These are phyloP conservation scores for Enteromius afrohamiltoni DNA, from an alignment of 2,797 vertebrate genomes.

Conservation along the genomic window DNA sequence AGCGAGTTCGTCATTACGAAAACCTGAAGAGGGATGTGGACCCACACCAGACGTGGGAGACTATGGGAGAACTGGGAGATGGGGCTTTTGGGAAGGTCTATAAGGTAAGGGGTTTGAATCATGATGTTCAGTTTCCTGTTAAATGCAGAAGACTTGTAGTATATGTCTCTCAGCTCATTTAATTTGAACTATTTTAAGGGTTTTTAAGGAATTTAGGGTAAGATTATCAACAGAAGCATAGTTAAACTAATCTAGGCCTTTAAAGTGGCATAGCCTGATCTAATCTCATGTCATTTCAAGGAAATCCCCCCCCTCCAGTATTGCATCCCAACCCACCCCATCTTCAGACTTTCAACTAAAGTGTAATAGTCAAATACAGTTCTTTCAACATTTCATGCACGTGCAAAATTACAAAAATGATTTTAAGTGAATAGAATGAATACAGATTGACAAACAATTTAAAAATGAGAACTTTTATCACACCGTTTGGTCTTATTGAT, in stretches of 20 bases:
- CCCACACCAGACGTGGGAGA: constrained; percentile 63
- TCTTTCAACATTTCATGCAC: background rate
- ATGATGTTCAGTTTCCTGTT: background rate
- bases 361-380: no score
- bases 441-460: background rate
- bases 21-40: constrained; percentile 66
- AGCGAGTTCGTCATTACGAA: constrained; percentile 64
- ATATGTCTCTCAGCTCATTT: background rate
- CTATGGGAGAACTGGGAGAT: constrained; percentile 67
- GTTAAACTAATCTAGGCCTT: background rate
- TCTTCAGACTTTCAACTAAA: background rate
- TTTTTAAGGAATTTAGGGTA: background rate
- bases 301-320: background rate
- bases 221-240: background rate
- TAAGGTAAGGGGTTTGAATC: constrained; percentile 61
- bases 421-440: background rate
- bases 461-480: background rate
- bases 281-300: background rate
- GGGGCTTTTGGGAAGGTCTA: constrained; percentile 73
- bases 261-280: background rate
- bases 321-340: no score
- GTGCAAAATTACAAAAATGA: background rate
- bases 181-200: background rate
- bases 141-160: background rate
- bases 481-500: background rate